Evolutionary conservation across 2,113 vertebrate genomes (phyloP).

Genomic region (Notothenia coriiceps): DNA sequence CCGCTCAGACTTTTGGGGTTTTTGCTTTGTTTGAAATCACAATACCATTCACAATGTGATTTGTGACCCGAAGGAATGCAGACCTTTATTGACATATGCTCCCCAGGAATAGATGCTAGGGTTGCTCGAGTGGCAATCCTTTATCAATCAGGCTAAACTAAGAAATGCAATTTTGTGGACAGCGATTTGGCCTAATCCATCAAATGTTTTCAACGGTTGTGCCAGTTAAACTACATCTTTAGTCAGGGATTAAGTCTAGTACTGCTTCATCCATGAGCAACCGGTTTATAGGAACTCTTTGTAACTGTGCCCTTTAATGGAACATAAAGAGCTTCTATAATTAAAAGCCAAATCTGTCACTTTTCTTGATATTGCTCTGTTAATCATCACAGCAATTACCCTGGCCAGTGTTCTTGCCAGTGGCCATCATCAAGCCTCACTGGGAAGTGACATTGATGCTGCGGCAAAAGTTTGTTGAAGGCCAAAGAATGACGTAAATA

Average conservation of each 20-base stretch:
- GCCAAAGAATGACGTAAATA: neutral
- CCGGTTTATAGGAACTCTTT: neutral
- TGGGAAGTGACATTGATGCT: conserved; percentile 22
- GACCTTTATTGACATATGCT: conserved; percentile 9
- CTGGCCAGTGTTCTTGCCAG: neutral
- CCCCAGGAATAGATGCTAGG: neutral
- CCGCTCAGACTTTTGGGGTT: neutral
- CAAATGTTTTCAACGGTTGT: neutral
- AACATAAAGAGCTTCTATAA: conserved; percentile 3
- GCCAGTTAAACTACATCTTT: neutral
- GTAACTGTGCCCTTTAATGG: neutral
- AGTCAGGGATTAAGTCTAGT: neutral
- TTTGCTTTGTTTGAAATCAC: neutral
- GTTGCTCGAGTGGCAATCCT: neutral
- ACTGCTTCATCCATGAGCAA: neutral
- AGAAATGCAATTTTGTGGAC: neutral
- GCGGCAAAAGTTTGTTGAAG: conserved; percentile 26
- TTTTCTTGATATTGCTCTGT: neutral
- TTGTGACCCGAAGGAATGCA: neutral
- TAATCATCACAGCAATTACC: neutral
- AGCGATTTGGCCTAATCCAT: neutral
- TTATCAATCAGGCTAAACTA: neutral
- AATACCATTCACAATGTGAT: neutral
- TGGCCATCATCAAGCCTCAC: conserved; percentile 19
- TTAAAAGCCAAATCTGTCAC: neutral